These are phyloP conservation scores for Tachysurus fulvidraco DNA, from an alignment of 2,113 vertebrate genomes.

Conservation along the genomic window DNA sequence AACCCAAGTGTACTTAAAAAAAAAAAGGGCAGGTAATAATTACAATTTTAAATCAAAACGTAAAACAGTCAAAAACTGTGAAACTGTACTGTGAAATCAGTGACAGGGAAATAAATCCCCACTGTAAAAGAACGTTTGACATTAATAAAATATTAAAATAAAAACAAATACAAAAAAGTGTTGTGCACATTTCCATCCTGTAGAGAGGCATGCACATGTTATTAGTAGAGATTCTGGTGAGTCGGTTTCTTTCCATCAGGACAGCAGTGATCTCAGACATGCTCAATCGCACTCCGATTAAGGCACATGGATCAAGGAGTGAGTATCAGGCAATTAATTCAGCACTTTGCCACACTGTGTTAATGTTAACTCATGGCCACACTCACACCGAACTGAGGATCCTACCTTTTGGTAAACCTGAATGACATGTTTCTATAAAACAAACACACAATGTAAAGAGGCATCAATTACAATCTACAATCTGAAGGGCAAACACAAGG, in stretches of 20 bases:
- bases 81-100: neutral
- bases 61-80: neutral
- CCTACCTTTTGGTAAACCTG: constrained; percentile 99
- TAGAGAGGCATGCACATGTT: constrained; percentile 53
- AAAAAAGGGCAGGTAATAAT: neutral
- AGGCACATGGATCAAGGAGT: constrained; percentile 37
- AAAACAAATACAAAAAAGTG: constrained; percentile 7
- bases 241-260: constrained; percentile 23
- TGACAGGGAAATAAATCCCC: neutral
- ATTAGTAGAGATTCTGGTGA: constrained; percentile 51
- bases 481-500: constrained; percentile 62
- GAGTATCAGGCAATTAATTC: constrained; percentile 83
- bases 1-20: neutral
- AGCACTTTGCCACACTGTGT: constrained; percentile 75
- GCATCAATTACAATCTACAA: constrained; percentile 73
- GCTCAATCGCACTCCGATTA: constrained; percentile 46
- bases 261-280: constrained; percentile 47
- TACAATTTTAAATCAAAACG: too few relatives aligned
- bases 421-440: constrained; percentile 99
- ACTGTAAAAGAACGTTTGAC: neutral
- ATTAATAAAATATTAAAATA: neutral
- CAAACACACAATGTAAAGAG: constrained; percentile 87
- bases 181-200: constrained; percentile 45
- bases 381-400: constrained; percentile 72
- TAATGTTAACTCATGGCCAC: constrained; percentile 46